Conservation (phyloP, 37 sponge, comb jelly and placozoan species). For the Oopsacas minuta region DNA sequence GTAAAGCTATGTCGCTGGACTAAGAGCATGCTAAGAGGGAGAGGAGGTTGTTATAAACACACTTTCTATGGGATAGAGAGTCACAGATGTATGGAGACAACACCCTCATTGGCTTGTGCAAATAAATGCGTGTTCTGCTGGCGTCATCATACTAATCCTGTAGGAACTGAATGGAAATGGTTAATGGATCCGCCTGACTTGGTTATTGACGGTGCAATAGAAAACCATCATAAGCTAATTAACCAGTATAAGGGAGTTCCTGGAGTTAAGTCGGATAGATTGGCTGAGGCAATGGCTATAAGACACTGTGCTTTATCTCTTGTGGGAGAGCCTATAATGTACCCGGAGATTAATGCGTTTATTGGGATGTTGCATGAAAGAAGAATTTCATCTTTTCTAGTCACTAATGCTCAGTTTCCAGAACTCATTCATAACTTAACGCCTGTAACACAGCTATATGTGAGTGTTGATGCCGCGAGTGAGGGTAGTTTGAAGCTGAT, state of each 20-base stretch:
- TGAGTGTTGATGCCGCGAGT: slow-evolving; percentile 87
- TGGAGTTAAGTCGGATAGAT: slow-evolving; percentile 67
- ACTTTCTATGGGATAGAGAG: slow-evolving; percentile 96
- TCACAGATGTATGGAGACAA: slow-evolving; percentile 95
- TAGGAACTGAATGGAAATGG: slow-evolving; percentile 93
- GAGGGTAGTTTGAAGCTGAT: slow-evolving; percentile 84
- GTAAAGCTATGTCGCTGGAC: slow-evolving; percentile 97
- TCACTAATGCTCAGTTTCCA: slow-evolving; percentile 94
- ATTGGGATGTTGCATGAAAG: slow-evolving; percentile 54
- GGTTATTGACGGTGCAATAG: slow-evolving; percentile 57
- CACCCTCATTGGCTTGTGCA: slow-evolving; percentile 95
- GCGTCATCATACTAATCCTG: slow-evolving; percentile 94
- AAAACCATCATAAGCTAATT: slow-evolving; percentile 86
- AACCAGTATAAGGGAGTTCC: slow-evolving; percentile 93
- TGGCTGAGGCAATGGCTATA: slow-evolving; percentile 68
- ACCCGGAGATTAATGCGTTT: slow-evolving; percentile 76
- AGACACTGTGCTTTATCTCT: slow-evolving; percentile 89
- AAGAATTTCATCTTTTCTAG: slow-evolving; percentile 80
- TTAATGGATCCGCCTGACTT: slow-evolving; percentile 68
- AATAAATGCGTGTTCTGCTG: slow-evolving; percentile 98
- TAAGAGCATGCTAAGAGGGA: slow-evolving; percentile 89
- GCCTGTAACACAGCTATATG: slow-evolving; percentile 91
- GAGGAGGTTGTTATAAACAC: slow-evolving; percentile 96
- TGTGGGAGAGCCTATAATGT: slow-evolving; percentile 97
- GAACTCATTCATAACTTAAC: slow-evolving; percentile 66